Base-by-base conservation (phyloP, 1,140 invertebrate species). In the Ceratosolen fusciceps region DNA sequence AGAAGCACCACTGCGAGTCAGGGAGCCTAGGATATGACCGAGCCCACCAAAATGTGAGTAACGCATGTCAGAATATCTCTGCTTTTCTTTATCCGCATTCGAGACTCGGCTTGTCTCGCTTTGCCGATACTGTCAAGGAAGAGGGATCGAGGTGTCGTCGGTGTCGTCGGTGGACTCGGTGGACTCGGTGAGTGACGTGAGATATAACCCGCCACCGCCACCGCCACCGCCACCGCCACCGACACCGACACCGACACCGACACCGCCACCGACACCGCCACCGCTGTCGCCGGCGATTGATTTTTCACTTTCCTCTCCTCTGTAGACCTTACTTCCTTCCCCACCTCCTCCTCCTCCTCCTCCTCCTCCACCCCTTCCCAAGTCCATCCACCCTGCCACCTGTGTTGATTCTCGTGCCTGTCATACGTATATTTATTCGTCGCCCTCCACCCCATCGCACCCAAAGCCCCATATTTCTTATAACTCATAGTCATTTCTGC, bases 21-120 rank as follows among this genome's bases (percentile, higher is more conserved):
- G 4, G 47, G 21, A 52, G 21, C 7, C 47, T 43, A 34, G 5
- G 60, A 2, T n/a, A 78, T 79, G 77, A 79, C 29, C 19, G 77
- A 79, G 14, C 29, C 19, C 21, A 65, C 77, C 29, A 79, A 79
- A 79, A 79, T 79, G 77, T 79, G 31, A 79, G 77, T 79, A 74
- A 37, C 10, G n/a, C n/a, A n/a, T 77, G 7, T 3, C 31, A 19
- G n/a, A 12, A 29, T n/a, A 24, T 12, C n/a, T 12, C 3, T 16
- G 0, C 43, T 67, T n/a, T 67, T 21, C 16, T n/a, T 67, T n/a
- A 39, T 21, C 16, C 8, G 37, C n/a, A 8, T 65, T 37, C 26
- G 1, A n/a, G n/a, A n/a, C 21, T 8, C 29, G 9, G 24, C 10
- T 0, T 31, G 4, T 2, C 1, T 9, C 9, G 39, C 19, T 4